Base-by-base conservation (phyloP, 1,140 invertebrate species). In the Lordiphosa collinella region DNA sequence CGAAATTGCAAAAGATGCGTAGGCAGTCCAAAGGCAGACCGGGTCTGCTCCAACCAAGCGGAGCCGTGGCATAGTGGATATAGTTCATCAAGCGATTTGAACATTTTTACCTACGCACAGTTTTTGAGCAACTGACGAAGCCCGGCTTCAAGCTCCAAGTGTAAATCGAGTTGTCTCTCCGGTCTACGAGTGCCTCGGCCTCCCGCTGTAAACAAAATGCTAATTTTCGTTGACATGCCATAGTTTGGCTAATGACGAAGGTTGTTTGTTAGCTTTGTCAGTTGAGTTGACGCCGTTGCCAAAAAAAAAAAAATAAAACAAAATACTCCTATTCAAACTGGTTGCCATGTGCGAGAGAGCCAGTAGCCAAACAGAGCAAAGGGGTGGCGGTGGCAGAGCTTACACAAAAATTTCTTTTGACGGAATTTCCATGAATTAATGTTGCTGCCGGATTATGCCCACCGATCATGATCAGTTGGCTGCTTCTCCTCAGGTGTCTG, bases 1-100 rank as follows among this genome's bases (percentile, higher is more conserved):
- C 78, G 78, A 84, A 73, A 84, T 86, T 86, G 79, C 79, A 65
- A 84, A 84, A 84, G 74, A 84, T 82, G 78, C 78, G 78, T 82
- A 78, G 78, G 78, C 63, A 25, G 74, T 12, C n/a, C 55, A 50
- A 43, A 47, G 53, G 18, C 38, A 35, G 25, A 36, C 53, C 46
- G 46, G 25, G 36, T 37, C 54, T 50, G 37, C 25, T 35, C 13
- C 46, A 16, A 25, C 40, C 57, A 25, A 49, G n/a, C 41, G 22
- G 14, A 11, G 4, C 43, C 41, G 60, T 18, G 54, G 55, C 52
- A 48, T 55, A 47, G 63, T 68, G 64, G 55, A 68, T 68, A 68
- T 68, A 68, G 65, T 68, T 68, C 55, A 68, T 68, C 64, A 68
- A 66, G 61, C 47, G 64, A 53, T 16, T 54, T 34, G 34, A 41